A percentile compares a stretch with the other conserved stretches of the same genome.
phyloP scores from a whole-genome alignment of 2,113 vertebrate genomes.

The Noctilio leporinus region DNA sequence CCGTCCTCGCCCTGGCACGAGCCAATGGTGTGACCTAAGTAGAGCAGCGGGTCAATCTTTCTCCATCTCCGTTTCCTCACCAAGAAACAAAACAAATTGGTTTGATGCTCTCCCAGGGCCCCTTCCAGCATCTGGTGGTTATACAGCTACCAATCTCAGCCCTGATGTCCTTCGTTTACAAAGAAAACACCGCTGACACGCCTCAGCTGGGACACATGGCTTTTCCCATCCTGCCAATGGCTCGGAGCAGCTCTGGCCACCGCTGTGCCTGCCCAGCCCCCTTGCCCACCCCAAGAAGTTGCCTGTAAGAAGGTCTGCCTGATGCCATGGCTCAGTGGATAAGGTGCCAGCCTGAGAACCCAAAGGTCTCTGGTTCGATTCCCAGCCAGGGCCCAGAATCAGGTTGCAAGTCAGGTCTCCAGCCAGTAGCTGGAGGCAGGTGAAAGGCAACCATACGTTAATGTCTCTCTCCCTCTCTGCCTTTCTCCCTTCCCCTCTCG shows the following conservation, averaged over 20 bases:
- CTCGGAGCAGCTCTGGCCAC: too few relatives aligned
- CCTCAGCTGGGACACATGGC: not conserved
- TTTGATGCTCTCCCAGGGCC: not conserved
- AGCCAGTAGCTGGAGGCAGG: too few relatives aligned
- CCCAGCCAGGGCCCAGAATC: too few relatives aligned
- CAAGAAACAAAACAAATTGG: not conserved
- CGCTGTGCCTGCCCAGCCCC: fast-evolving
- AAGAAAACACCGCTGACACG: not conserved
- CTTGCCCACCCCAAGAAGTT: not conserved
- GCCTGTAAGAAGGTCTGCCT: not conserved
- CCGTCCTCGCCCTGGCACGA: fast-evolving
- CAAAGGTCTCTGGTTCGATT: too few relatives aligned
- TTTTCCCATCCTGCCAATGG: too few relatives aligned
- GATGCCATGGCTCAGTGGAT: too few relatives aligned
- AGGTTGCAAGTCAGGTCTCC: too few relatives aligned
- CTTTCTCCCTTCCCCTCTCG: too few relatives aligned
- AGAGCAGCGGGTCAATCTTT: not conserved
- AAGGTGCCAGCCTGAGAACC: too few relatives aligned
- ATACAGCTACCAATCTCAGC: not conserved
- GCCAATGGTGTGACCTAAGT: not conserved
- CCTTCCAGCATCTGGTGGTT: not conserved
- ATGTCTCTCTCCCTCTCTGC: too few relatives aligned
- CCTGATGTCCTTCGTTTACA: not conserved
- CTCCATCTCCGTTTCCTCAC: not conserved
- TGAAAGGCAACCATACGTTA: too few relatives aligned